A percentile compares a stretch with the other conserved stretches of the same genome.
phyloP scores from a whole-genome alignment of 1,140 invertebrate genomes.

The Vanessa tameamea region DNA sequence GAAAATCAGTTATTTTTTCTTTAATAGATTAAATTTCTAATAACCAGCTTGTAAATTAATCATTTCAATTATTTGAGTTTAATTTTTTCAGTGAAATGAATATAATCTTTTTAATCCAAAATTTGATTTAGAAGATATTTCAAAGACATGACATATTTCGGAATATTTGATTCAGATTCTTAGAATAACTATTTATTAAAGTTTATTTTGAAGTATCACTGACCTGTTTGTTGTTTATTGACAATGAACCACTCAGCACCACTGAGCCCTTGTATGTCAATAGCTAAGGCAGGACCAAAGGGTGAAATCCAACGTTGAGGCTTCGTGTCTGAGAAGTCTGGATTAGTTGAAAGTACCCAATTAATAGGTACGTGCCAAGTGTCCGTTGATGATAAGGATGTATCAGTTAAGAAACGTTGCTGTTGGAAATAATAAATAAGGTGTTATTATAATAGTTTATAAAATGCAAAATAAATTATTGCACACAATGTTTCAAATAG shows the following conservation, averaged over 20 bases:
- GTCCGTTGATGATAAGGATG: slow-evolving; percentile 44
- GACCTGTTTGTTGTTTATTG: slow-evolving; percentile 84
- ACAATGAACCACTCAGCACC: slow-evolving; percentile 82
- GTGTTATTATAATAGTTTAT: no score
- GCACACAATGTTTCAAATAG: no score
- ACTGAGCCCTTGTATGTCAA: slow-evolving; percentile 58
- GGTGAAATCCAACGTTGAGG: slow-evolving; percentile 59
- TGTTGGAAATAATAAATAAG: slow-evolving; percentile 29
- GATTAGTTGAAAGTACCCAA: slow-evolving; percentile 62
- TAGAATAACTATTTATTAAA: neutral
- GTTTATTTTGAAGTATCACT: neutral
- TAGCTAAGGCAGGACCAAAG: slow-evolving; percentile 45
- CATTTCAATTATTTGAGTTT: no score
- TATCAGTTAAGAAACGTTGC: slow-evolving; percentile 63
- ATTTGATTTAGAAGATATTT: no score
- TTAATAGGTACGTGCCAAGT: slow-evolving; percentile 74
- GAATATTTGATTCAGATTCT: no score
- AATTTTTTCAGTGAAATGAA: no score
- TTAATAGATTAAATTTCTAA: no score
- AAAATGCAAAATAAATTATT: no score
- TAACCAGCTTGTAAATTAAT: no score
- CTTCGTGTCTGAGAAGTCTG: slow-evolving; percentile 66
- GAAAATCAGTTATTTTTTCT: no score
- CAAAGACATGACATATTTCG: no score
- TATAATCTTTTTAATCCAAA: no score